Evolutionary conservation across 2,888 invertebrate genomes (phyloP), one percentile per base, ranked within the genome.

Genomic region (Euplexia lucipara): DNA sequence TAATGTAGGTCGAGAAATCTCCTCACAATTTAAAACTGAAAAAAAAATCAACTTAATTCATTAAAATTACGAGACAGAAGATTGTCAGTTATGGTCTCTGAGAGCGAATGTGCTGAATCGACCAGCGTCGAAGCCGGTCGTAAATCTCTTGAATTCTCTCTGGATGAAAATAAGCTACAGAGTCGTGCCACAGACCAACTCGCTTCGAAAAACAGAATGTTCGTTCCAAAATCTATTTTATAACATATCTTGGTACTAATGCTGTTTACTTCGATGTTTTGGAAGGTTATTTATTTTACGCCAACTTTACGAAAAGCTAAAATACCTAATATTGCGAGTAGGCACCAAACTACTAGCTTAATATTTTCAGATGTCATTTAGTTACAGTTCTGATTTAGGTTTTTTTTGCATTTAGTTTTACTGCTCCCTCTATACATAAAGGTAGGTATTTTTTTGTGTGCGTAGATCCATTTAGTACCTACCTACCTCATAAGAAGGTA

Each of bases 21-120:
- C 45, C n/a, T 45, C 53, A 20, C 63, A 75, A 78, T 67, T 73
- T 74, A 75, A 70, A 79, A 80, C 80, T 83, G 80, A 85, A 86
- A 87, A 86, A 87, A 26, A 87, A 87, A 83, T 89, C 84, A 86
- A 88, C 87, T 88, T 89, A 90, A 91, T 91, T 88, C 89, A 83
- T 86, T 88, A 85, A 90, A 91, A 91, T 91, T 91, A 92, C 88
- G 90, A 90, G 91, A 92, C 91, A 88, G 84, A 86, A 86, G 92
- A 92, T 90, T 90, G 92, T 92, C 92, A 92, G 91, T 90, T 91
- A 92, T 88, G 89, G 89, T 88, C 90, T 87, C 85, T 82, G 88
- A 87, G 89, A 87, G 85, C 85, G 89, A 90, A 92, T 91, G 90
- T 91, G 93, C 93, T 93, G 93, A 94, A 92, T 93, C 89, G 90